These are phyloP conservation scores for Phoebastria nigripes DNA, from an alignment of 2,797 vertebrate genomes.

Conservation along the genomic window DNA sequence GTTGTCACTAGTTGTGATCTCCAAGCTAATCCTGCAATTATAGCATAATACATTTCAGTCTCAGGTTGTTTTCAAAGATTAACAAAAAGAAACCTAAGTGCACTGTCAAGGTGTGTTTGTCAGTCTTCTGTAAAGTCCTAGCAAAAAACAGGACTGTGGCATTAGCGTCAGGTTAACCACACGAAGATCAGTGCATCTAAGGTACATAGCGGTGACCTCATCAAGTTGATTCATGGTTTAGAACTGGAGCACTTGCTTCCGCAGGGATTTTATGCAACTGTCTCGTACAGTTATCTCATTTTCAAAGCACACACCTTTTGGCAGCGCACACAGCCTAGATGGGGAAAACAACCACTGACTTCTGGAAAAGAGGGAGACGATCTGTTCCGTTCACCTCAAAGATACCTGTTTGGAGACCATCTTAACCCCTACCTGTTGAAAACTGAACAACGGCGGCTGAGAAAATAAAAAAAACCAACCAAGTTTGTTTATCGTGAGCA, in stretches of 20 bases:
- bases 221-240: fast-evolving
- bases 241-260: not conserved
- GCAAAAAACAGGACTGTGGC: not conserved
- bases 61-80: not conserved
- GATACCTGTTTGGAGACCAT: fast-evolving
- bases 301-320: not conserved
- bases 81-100: not conserved
- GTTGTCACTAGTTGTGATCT: not conserved
- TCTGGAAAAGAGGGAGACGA: not conserved
- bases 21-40: not conserved
- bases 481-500: fast-evolving
- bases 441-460: fast-evolving
- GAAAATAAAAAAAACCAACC: no score
- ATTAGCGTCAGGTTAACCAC: not conserved
- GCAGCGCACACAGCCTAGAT: not conserved
- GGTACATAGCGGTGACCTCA: not conserved
- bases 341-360: not conserved
- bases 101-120: fast-evolving
- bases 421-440: not conserved
- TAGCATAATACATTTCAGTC: not conserved
- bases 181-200: fast-evolving
- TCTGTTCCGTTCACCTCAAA: not conserved
- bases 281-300: not conserved
- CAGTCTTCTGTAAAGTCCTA: fast-evolving
- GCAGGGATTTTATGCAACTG: not conserved